Percentiles rank a stretch among this genome's conserved stretches.
These are phyloP conservation scores for Colaptes auratus DNA, from an alignment of 2,113 vertebrate genomes.

Conservation along the genomic window DNA sequence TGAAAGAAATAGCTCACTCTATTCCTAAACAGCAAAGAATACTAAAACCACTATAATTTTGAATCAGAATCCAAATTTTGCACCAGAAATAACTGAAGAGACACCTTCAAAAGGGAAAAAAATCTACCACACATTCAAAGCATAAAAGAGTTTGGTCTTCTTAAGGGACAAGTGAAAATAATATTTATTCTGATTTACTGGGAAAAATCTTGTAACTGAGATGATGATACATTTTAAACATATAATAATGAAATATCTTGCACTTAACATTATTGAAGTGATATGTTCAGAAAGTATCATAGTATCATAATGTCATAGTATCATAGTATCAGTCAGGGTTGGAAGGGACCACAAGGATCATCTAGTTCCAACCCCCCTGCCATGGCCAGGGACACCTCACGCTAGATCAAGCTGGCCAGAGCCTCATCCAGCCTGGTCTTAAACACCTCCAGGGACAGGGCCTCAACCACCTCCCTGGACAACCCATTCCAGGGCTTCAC, in stretches of 20 bases:
- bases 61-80: constrained; percentile 9
- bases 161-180: neutral
- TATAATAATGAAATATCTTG: neutral
- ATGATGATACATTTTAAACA: neutral
- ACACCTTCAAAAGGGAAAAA: neutral
- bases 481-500: no score
- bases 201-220: neutral
- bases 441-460: no score
- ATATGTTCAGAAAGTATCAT: neutral
- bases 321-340: no score
- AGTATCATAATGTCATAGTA: no score
- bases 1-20: constrained; percentile 7
- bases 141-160: neutral
- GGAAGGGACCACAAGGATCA: no score
- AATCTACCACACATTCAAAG: neutral
- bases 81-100: neutral
- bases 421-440: no score
- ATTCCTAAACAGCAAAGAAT: constrained; percentile 9
- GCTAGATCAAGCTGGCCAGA: no score
- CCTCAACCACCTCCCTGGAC: no score
- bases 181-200: neutral
- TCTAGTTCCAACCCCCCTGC: no score
- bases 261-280: neutral
- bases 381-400: no score
- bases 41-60: neutral